Evolutionary conservation across 2,888 invertebrate genomes (phyloP), one percentile per base, ranked within the genome.

Genomic region (Rhyacophila evoluta): DNA sequence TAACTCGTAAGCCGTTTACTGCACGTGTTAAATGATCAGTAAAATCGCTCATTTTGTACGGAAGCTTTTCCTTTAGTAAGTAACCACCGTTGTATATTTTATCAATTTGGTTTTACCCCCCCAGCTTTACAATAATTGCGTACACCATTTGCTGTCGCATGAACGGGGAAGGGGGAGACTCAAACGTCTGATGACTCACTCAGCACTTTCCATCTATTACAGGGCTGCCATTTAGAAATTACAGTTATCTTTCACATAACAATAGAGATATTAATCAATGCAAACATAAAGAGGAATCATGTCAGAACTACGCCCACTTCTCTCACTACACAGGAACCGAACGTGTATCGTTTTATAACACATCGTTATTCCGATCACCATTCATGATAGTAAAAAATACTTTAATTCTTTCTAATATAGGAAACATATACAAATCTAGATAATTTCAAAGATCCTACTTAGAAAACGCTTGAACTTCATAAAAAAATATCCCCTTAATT

Each of bases 191-290:
- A 55, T 55, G 55, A 55, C 55, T 55, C 55, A 55, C 55, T 55
- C 55, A 55, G 55, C 25, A 55, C 25, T 55, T 19, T 55, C 19
- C 55, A 19, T 19, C 10, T 55, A 55, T 12, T 55, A 55, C 19
- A 55, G 55, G 55, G 55, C 55, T 55, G 55, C 55, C 55, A 55
- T 55, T 55, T 55, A 55, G 55, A 55, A 55, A 55, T 8, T 5
- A 41, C 55, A 55, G 55, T 55, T 55, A 55, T 55, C 55, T 55
- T 55, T 19, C 55, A 19, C 55, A n/a, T 25, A 55, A 55, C 55
- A 55, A 55, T 55, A 25, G 55, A 55, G 55, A 55, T 55, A 55
- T 55, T 55, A 55, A 55, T 55, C 55, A 55, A 55, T 55, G 55
- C 55, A 55, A 55, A 55, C 19, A 55, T 6, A 55, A 6, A 4